phyloP scores from a whole-genome alignment of 2,888 invertebrate genomes.

The Euplagia quadripunctaria region DNA sequence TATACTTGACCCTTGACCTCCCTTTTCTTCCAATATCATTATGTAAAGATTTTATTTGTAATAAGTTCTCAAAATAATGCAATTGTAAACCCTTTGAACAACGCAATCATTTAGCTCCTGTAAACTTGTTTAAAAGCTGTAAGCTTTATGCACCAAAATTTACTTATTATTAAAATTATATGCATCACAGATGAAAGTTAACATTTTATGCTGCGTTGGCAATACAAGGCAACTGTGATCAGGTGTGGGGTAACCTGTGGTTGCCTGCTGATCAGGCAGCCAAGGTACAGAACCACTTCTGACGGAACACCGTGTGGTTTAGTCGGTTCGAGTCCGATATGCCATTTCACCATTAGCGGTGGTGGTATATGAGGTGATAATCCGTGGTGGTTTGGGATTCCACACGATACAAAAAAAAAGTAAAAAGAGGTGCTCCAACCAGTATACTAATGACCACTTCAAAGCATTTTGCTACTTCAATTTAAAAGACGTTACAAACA shows the following conservation, averaged over 20 bases:
- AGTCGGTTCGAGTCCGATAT: too few relatives aligned
- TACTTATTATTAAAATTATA: too few relatives aligned
- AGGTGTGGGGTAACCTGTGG: too few relatives aligned
- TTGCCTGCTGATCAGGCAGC: background rate
- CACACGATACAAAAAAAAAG: too few relatives aligned
- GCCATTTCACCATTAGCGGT: too few relatives aligned
- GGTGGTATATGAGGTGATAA: too few relatives aligned
- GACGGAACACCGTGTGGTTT: too few relatives aligned
- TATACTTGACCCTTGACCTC: background rate
- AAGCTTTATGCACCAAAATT: too few relatives aligned
- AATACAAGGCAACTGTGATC: too few relatives aligned
- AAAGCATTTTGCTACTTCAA: background rate
- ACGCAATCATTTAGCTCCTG: background rate
- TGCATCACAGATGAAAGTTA: too few relatives aligned
- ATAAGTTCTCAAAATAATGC: too few relatives aligned
- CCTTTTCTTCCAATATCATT: background rate
- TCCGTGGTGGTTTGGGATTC: too few relatives aligned
- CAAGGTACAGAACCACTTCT: background rate
- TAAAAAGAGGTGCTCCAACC: background rate
- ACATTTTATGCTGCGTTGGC: background rate
- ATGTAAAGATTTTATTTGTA: background rate
- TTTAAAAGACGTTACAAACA: constrained; percentile 15
- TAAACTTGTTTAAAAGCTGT: background rate
- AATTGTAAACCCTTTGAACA: background rate
- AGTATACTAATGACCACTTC: background rate